These are phyloP conservation scores for Leptodactylus fallax DNA, from an alignment of 2,797 vertebrate species.

Conservation along the genomic window DNA sequence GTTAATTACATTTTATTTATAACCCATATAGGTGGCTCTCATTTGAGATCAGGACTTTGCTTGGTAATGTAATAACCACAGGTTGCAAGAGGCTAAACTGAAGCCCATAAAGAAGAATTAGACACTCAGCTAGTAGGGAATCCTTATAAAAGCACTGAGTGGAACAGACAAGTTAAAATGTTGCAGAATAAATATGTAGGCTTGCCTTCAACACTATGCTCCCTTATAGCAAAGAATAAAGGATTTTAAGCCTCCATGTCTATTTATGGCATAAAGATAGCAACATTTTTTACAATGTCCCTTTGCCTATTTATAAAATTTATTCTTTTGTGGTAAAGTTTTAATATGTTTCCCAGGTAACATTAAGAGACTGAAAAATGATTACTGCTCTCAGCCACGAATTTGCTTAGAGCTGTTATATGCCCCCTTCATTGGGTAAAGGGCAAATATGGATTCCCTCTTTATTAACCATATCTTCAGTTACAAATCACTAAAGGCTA, in stretches of 20 bases:
- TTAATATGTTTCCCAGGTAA: neutral
- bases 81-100: constrained; percentile 73
- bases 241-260: neutral
- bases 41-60: constrained; percentile 71
- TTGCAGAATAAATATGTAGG: constrained; percentile 59
- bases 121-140: constrained; percentile 72
- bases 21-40: constrained; percentile 70
- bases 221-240: neutral
- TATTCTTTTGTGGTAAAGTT: neutral
- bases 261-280: neutral
- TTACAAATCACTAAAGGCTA: too few species aligned
- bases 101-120: constrained; percentile 71
- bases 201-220: neutral
- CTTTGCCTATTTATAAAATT: neutral
- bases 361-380: too few species aligned
- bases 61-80: constrained; percentile 75
- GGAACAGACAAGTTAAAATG: constrained; percentile 68
- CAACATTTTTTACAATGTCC: neutral
- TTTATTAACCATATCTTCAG: too few species aligned
- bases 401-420: too few species aligned
- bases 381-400: too few species aligned
- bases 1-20: constrained; percentile 77
- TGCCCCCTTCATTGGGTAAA: neutral
- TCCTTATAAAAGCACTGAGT: constrained; percentile 73
- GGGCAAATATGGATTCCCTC: neutral